Conservation (phyloP, 2,113 vertebrate species). For the Rallus limicola region DNA sequence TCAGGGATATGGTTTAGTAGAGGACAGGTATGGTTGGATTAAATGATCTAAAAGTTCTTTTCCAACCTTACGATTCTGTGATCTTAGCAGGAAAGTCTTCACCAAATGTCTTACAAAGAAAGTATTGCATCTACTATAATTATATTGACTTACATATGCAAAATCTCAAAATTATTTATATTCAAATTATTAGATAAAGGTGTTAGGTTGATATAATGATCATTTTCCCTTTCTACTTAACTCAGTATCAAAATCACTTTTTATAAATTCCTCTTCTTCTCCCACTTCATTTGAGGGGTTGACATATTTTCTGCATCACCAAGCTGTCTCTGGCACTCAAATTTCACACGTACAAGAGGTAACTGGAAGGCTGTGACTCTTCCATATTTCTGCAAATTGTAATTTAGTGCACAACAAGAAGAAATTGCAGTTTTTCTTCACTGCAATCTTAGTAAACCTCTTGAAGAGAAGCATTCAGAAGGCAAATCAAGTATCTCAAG, state of each 20-base stretch:
- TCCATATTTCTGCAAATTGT: not conserved
- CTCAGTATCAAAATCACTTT: not conserved
- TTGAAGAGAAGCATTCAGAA: not conserved
- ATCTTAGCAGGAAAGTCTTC: not conserved
- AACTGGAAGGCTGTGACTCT: not conserved
- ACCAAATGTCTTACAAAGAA: not conserved
- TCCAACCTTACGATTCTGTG: no score
- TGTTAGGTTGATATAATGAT: not conserved
- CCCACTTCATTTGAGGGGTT: not conserved
- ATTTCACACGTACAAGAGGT: conserved; percentile 6
- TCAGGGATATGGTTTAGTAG: no score
- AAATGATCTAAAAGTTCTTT: no score
- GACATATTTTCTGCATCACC: not conserved
- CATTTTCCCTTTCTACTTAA: not conserved
- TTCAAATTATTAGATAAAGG: not conserved
- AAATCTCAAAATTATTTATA: not conserved
- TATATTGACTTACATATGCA: not conserved
- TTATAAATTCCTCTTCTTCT: not conserved
- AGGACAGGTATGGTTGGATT: no score
- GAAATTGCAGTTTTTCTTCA: not conserved
- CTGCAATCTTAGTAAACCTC: not conserved
- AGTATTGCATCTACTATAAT: not conserved
- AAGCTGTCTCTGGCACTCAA: not conserved
- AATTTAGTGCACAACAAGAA: not conserved
- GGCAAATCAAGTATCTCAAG: not conserved